These are phyloP conservation scores for Monochamus saltuarius DNA, from an alignment of 1,140 invertebrate genomes.

Conservation along the genomic window DNA sequence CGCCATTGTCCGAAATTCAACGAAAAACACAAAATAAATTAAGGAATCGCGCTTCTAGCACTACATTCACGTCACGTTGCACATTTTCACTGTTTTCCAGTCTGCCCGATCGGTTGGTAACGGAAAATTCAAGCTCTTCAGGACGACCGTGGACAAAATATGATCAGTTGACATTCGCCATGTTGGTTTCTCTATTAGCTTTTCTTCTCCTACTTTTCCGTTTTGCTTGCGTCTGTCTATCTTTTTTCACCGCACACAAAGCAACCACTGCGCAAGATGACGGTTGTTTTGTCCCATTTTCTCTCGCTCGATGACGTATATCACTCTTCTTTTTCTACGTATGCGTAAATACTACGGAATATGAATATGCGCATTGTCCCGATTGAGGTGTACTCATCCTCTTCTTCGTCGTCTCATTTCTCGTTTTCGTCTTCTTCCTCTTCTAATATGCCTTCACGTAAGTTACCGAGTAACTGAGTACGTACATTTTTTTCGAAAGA, in stretches of 20 bases:
- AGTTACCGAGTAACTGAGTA: too few species aligned
- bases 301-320: neutral
- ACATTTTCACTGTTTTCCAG: constrained; percentile 15
- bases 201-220: constrained; percentile 11
- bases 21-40: constrained; percentile 12
- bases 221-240: constrained; percentile 3
- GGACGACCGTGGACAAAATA: constrained; percentile 23
- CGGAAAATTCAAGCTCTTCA: constrained; percentile 19
- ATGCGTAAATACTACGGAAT: constrained; percentile 18
- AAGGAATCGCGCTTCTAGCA: constrained; percentile 2
- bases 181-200: constrained; percentile 18
- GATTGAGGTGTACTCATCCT: constrained; percentile 3
- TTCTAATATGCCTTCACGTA: too few species aligned
- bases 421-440: neutral
- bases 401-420: neutral
- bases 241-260: constrained; percentile 16
- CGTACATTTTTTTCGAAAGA: too few species aligned
- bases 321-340: constrained; percentile 20
- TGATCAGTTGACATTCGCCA: constrained; percentile 30
- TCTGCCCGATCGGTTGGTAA: too few species aligned
- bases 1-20: constrained; percentile 11
- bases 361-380: constrained; percentile 18
- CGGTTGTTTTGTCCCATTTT: constrained; percentile 7
- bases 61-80: constrained; percentile 20
- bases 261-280: constrained; percentile 20